These are phyloP conservation scores for Triplophysa siluroides DNA, from an alignment of 2,113 vertebrate species.

Conservation along the genomic window DNA sequence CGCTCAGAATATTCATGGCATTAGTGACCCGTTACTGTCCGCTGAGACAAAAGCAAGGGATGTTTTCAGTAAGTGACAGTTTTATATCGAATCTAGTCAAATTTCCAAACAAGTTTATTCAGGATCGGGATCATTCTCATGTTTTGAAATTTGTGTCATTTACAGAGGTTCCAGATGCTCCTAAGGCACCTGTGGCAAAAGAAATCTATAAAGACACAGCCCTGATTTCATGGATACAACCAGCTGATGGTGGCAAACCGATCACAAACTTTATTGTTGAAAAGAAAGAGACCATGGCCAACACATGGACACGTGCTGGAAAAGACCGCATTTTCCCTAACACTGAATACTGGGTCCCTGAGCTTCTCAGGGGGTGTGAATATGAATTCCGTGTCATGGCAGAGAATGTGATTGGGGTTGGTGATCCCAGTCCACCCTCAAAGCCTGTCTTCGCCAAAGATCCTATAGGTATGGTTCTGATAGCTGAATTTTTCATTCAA, in stretches of 20 bases:
- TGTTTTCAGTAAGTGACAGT: constrained; percentile 86
- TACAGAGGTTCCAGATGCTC: constrained; percentile 92
- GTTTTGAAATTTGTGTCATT: constrained; percentile 43
- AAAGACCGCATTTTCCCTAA: constrained; percentile 84
- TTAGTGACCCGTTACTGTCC: constrained; percentile 92
- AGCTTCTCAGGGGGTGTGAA: constrained; percentile 92
- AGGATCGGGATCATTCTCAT: not conserved
- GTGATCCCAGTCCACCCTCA: constrained; percentile 94
- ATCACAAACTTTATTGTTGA: constrained; percentile 95
- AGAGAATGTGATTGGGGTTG: constrained; percentile 91
- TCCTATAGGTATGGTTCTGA: constrained; percentile 84
- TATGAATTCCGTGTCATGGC: constrained; percentile 98
- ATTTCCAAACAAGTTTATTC: not conserved
- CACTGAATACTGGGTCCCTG: constrained; percentile 88
- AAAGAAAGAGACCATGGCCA: constrained; percentile 96
- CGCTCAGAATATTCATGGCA: constrained; percentile 95
- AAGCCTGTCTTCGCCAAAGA: constrained; percentile 95
- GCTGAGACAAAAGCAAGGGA: constrained; percentile 91
- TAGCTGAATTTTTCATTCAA: not conserved
- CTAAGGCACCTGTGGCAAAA: constrained; percentile 87
- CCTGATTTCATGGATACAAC: constrained; percentile 91
- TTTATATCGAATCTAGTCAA: not conserved
- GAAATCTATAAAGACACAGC: constrained; percentile 90
- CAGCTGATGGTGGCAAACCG: constrained; percentile 94
- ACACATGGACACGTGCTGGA: constrained; percentile 81